Base-by-base conservation (phyloP, 1,140 invertebrate species). In the Galendromus occidentalis region DNA sequence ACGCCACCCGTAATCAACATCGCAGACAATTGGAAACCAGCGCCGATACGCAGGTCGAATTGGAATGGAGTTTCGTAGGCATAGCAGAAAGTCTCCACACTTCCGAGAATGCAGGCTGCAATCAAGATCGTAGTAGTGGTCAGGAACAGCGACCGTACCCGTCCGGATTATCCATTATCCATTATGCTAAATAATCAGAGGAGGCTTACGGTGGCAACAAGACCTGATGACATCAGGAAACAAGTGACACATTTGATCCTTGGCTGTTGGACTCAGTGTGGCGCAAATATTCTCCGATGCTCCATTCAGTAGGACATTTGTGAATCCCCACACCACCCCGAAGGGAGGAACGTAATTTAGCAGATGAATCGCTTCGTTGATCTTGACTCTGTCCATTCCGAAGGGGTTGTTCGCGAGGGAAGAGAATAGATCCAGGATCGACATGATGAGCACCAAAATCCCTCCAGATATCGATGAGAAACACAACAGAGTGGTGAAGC, bases 401-500 rank as follows among this genome's bases (percentile, higher is more conserved):
- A 59, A 25, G 2, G 51, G 51, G 9, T 59, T 59, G 51, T 33
- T 33, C 1, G 51, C 14, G 22, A 59, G 33, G 25, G 17, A 29
- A 22, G 17, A 17, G 22, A 59, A 29, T 6, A 59, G 33, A 59
- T 59, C 51, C 14, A 59, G 22, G 14, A 59, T 59, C 1, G 51
- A 17, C 12, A 59, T 17, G 9, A 59, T 25, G 17, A 59, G 22
- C 14, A 59, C 51, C 1, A 59, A 20, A 4, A 59, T 59, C 25
- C 14, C 51, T 4, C 51, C 51, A 2, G 25, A 29, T 59, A 59
- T 59, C 4, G 51, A 59, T n/a, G 69, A 14, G 17, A 65, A 47
- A 7, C 55, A 42, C 42, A 71, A 17, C n/a, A 68, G 17, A 29
- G 51, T 59, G 1, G 64, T 51, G 59, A 72, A 70, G 14, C 71